Evolutionary conservation across 2,113 vertebrate species (phyloP).

Genomic region (Regulus satrapa): DNA sequence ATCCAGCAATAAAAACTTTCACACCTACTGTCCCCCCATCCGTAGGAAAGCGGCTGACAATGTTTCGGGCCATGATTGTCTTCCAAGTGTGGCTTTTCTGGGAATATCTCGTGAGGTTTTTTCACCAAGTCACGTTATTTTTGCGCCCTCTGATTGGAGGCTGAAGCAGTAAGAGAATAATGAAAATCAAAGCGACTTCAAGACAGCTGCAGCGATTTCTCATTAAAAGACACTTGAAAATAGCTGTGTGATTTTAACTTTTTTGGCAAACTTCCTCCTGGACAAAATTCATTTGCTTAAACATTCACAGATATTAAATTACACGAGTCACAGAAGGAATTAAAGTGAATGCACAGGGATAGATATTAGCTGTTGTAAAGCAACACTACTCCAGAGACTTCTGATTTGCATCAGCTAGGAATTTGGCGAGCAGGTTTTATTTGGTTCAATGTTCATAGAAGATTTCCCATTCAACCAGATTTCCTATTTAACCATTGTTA

Average conservation of each 20-base stretch:
- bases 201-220: slow-evolving; percentile 1
- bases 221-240: slow-evolving; percentile 20
- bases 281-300: slow-evolving; percentile 25
- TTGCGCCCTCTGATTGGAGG: accelerated
- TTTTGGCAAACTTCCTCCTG: slow-evolving; percentile 13
- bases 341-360: slow-evolving; percentile 3
- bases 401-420: slow-evolving; percentile 52
- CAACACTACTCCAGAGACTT: slow-evolving; percentile 44
- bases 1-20: neutral
- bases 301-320: slow-evolving; percentile 47
- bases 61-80: neutral
- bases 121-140: neutral
- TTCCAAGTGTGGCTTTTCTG: neutral
- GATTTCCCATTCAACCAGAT: slow-evolving; percentile 49
- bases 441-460: slow-evolving; percentile 36
- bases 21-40: neutral
- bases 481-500: slow-evolving; percentile 48
- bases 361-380: slow-evolving; percentile 44
- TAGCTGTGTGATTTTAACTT: slow-evolving; percentile 3
- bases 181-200: slow-evolving; percentile 25
- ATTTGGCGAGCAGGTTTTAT: slow-evolving; percentile 49
- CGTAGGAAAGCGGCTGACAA: neutral
- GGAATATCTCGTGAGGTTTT: neutral
- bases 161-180: neutral
- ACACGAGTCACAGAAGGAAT: slow-evolving; percentile 35